Evolutionary conservation across 2,113 vertebrate species (phyloP).

Genomic region (Gulo gulo): DNA sequence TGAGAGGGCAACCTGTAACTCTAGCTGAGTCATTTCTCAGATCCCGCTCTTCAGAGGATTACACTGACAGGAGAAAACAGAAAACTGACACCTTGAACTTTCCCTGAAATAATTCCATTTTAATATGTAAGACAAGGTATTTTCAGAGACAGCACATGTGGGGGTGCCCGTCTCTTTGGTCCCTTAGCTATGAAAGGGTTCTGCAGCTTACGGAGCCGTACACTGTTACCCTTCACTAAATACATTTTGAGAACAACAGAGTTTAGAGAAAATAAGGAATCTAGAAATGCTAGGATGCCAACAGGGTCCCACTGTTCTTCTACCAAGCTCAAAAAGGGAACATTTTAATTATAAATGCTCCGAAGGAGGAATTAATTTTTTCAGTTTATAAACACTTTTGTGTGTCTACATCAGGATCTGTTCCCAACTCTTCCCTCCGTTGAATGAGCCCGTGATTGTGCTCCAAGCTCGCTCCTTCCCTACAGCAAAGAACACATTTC

Average conservation of each 20-base stretch:
- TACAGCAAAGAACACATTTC: constrained; percentile 67
- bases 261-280: neutral
- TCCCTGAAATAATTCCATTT: neutral
- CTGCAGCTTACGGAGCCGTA: neutral
- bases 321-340: constrained; percentile 19
- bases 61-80: neutral
- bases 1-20: neutral
- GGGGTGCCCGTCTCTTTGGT: neutral
- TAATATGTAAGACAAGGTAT: constrained; percentile 15
- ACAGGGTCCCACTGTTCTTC: neutral
- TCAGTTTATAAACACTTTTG: neutral
- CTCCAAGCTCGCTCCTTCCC: constrained; percentile 66
- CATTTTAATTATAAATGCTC: constrained; percentile 40
- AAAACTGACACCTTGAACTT: constrained; percentile 5
- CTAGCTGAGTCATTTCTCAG: neutral
- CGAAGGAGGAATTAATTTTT: neutral
- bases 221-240: neutral
- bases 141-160: constrained; percentile 35
- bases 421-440: constrained; percentile 35
- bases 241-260: neutral
- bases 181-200: neutral
- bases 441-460: constrained; percentile 18
- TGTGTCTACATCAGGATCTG: constrained; percentile 39
- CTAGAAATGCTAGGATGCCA: constrained; percentile 28
- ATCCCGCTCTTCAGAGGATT: neutral